phyloP scores from a whole-genome alignment of 2,888 invertebrate species.

The Xanthorhoe spadicearia region DNA sequence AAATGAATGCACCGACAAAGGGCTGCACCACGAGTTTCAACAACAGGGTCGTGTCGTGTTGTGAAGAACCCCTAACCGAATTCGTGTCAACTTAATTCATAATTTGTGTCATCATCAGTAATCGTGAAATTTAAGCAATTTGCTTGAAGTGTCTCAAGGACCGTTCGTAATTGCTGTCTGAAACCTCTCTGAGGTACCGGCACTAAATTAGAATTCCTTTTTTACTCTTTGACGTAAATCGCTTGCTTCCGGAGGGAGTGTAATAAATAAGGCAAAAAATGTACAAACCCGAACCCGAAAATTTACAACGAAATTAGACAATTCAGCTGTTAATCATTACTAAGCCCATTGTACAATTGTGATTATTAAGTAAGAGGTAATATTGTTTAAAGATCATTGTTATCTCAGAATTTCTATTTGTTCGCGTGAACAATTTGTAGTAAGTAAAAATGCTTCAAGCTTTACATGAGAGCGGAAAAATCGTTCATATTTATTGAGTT shows the following conservation, averaged over 20 bases:
- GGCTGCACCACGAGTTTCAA: too few species aligned
- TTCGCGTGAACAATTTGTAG: too few species aligned
- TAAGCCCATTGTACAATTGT: background rate
- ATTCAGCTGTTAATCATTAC: background rate
- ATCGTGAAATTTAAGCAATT: slow-evolving; percentile 47
- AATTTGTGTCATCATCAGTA: slow-evolving; percentile 46
- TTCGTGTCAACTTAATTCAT: slow-evolving; percentile 40
- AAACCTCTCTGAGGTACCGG: slow-evolving; percentile 28
- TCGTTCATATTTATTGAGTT: too few species aligned
- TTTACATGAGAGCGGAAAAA: too few species aligned
- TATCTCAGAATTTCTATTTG: too few species aligned
- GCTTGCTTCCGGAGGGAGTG: slow-evolving; percentile 16
- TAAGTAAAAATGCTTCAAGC: too few species aligned
- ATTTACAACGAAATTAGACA: background rate
- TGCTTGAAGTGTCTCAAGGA: slow-evolving; percentile 37
- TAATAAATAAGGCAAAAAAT: slow-evolving; percentile 1
- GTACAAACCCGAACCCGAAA: slow-evolving; percentile 2
- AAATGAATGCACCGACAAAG: too few species aligned
- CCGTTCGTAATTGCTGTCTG: slow-evolving; percentile 40
- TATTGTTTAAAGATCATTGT: too few species aligned
- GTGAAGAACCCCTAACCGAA: slow-evolving; percentile 6
- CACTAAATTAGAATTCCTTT: slow-evolving; percentile 38
- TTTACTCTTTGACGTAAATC: slow-evolving; percentile 34
- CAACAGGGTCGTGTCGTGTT: too few species aligned
- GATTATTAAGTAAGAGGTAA: too few species aligned